Evolutionary conservation across 2,113 vertebrate genomes (phyloP).

Genomic region (Pontoporia blainvillei): DNA sequence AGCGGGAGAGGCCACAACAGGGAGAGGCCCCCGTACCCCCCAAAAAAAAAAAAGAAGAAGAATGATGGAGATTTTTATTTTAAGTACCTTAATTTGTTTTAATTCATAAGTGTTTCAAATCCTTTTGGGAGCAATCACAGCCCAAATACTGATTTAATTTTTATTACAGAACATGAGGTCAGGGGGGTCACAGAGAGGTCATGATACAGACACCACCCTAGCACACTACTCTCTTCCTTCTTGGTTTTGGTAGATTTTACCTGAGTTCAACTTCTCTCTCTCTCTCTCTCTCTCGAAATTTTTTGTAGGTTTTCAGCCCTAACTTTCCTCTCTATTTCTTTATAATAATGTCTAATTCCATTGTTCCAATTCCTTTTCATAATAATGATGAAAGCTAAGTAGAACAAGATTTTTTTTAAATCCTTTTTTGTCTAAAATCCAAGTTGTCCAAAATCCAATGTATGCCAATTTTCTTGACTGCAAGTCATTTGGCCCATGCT

Average conservation of each 20-base stretch:
- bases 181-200: background rate
- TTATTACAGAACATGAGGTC: background rate
- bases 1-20: too few relatives aligned
- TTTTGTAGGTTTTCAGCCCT: background rate
- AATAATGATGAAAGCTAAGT: background rate
- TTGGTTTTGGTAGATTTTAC: background rate
- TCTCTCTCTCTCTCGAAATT: background rate
- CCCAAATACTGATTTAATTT: background rate
- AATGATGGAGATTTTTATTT: background rate
- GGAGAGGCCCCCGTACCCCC: too few relatives aligned
- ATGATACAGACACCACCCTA: fast-evolving
- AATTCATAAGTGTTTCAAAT: background rate
- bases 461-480: background rate
- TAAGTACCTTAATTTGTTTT: background rate
- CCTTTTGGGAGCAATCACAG: background rate
- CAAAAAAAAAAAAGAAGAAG: background rate
- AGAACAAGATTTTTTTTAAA: background rate
- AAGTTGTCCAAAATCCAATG: background rate
- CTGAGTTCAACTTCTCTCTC: background rate
- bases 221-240: background rate
- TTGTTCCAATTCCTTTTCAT: background rate
- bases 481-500: too few relatives aligned
- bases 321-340: background rate
- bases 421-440: background rate
- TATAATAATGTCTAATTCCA: background rate